Base-by-base conservation (phyloP, 2,797 vertebrate species). In the Pachyuromys duprasi region DNA sequence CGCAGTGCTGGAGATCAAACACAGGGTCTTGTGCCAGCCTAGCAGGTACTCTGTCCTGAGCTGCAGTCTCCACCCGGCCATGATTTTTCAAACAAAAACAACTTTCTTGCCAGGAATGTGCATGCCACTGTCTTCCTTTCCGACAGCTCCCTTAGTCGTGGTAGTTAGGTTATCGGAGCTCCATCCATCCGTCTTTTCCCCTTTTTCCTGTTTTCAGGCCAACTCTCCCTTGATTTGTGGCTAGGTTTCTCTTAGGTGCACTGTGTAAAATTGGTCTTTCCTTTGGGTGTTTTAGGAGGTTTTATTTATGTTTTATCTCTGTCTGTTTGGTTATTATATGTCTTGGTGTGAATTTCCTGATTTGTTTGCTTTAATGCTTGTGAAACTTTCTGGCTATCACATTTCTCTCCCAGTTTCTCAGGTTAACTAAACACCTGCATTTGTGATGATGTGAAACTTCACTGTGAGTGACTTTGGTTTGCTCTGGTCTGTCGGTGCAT, bases 131-230 rank as follows among this genome's bases (percentile, higher is more conserved):
- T 49, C 36, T 72, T 72, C 17, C 24, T 74, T 42, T 24, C 22
- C 24, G n/a, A 2, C 15, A 70, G 13, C 84, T 57, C 42, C 76
- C 79, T n/a, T 45, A 12, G 26, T 7, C 12, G 15, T 4, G 45
- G 57, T 1, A 0, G 8, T 67, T 4, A 14, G 49, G 57, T 49
- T 5, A 11, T 6, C 24, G 3, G 31, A 0, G 0, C 1, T 3
- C 8, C 36, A 17, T 17, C 28, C 45, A 65, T 36, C 11, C 17
- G 2, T 5, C 28, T 13, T 22, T n/a, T 49, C 17, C 28, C 14
- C 15, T 3, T 67, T 63, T 42, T 33, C 8, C 17, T 36, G 12
- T 26, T 79, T 65, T 57, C 13, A 45, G 18, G n/a, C 36, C 60
- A 6, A 24, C 33, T 42, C 14, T 31, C 33, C 8, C 5, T 31